Evolutionary conservation across 1,140 invertebrate genomes (phyloP), one percentile per base, ranked within the genome.

Genomic region (Papilio machaon): DNA sequence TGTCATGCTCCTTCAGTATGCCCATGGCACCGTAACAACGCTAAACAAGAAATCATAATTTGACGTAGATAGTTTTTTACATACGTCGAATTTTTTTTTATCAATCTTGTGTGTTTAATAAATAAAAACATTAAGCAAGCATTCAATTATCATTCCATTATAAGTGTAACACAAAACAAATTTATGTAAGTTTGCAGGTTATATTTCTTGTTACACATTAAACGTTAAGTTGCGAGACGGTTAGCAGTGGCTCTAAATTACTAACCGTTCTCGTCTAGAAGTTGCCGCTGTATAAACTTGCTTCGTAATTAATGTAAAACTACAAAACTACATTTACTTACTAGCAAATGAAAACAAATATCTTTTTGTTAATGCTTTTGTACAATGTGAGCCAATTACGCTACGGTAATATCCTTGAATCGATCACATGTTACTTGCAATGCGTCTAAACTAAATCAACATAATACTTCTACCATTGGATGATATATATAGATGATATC

Each of bases 201-300:
- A 70, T 70, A 70, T 35, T 70, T 70, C 23, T 70, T 70, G 30
- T 30, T 70, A 2, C 11, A 70, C 60, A 64, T 64, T 64, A 64
- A 64, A 64, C 30, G 23, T 70, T 70, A 70, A 70, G 64, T 35
- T 38, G 30, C 15, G 30, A 70, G 64, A 70, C 64, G 64, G 11
- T 70, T 70, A 70, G 30, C 64, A 70, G 64, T 38, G 64, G 30
- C 64, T 70, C 64, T 70, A 70, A 70, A 70, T 70, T 70, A 70
- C 64, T 70, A 70, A 70, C 23, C 64, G 23, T 70, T 70, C 64
- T 70, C 64, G 64, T 70, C 64, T 70, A 70, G 23, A 70, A 70
- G 64, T 70, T 70, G 64, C 64, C 64, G 64, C 30, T 70, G 64
- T 38, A 70, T 70, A 70, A 70, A 70, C 64, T 70, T 70, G 30